These are phyloP conservation scores for Eulemur coronatus DNA, from an alignment of 2,797 vertebrate species.

Conservation along the genomic window DNA sequence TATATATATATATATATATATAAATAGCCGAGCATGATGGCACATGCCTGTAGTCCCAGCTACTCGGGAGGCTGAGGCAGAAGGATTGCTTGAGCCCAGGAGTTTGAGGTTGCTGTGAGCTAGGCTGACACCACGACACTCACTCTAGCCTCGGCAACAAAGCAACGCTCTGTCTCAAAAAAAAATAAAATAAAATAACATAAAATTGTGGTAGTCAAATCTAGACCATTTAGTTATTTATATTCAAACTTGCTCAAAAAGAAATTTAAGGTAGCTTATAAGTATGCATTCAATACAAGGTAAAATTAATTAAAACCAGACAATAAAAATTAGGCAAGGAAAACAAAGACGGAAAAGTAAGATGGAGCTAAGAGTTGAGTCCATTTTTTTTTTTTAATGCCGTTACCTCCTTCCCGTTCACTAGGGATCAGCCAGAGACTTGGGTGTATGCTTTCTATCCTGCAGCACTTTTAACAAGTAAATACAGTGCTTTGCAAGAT, in stretches of 20 bases:
- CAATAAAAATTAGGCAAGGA: not conserved
- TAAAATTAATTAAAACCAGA: not conserved
- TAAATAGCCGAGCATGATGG: no score
- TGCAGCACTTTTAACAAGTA: not conserved
- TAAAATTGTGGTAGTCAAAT: not conserved
- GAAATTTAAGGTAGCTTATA: not conserved
- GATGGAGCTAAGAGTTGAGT: not conserved
- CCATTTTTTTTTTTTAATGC: not conserved
- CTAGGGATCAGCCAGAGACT: not conserved
- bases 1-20: no score
- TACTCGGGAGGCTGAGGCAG: no score
- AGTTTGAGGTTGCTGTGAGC: no score
- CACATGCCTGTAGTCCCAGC: no score
- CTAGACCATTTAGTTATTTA: not conserved
- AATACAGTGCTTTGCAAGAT: not conserved
- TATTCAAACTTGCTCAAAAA: not conserved
- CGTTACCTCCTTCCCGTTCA: not conserved
- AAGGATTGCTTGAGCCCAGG: no score
- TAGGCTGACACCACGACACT: no score
- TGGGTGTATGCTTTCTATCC: not conserved
- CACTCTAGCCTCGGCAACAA: no score
- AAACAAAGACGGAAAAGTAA: not conserved
- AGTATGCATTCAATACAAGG: not conserved
- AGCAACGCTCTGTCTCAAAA: no score
- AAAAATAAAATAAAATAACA: no score